Percentiles rank a stretch among this genome's conserved stretches.
Evolutionary conservation across 2,888 invertebrate species (phyloP).

Genomic region (Habroteleia sp.): DNA sequence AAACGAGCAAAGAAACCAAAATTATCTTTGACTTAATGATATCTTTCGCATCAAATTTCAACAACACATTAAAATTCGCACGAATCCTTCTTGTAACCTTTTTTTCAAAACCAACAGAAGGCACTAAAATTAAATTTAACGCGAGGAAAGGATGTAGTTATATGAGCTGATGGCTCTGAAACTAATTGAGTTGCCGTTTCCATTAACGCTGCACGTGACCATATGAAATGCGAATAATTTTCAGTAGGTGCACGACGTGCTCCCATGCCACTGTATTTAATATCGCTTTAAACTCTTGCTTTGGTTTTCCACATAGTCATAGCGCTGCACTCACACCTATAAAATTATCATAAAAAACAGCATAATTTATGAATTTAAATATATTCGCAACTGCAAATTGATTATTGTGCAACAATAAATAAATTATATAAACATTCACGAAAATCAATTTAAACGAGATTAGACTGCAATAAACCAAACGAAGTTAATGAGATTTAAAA

Average conservation of each 20-base stretch:
- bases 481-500: slow-evolving; percentile 40
- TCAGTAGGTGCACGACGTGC: slow-evolving; percentile 26
- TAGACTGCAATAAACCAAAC: slow-evolving; percentile 28
- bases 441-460: slow-evolving; percentile 12
- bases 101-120: slow-evolving; percentile 22
- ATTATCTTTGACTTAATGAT: no score
- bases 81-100: slow-evolving; percentile 19
- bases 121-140: slow-evolving; percentile 55
- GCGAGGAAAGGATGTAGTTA: slow-evolving; percentile 65
- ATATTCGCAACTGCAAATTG: no score
- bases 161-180: slow-evolving; percentile 67
- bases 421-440: slow-evolving; percentile 1
- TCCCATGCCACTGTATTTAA: slow-evolving; percentile 45
- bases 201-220: slow-evolving; percentile 69
- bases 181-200: slow-evolving; percentile 72
- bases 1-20: no score
- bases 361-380: neutral
- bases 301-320: slow-evolving; percentile 24
- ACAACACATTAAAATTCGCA: no score
- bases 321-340: neutral
- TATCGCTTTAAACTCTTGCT: slow-evolving; percentile 50
- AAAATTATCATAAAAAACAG: slow-evolving; percentile 4
- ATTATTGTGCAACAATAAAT: neutral
- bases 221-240: slow-evolving; percentile 69
- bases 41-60: no score